phyloP scores from a whole-genome alignment of 2,888 invertebrate species.

The Orthosia gracilis region DNA sequence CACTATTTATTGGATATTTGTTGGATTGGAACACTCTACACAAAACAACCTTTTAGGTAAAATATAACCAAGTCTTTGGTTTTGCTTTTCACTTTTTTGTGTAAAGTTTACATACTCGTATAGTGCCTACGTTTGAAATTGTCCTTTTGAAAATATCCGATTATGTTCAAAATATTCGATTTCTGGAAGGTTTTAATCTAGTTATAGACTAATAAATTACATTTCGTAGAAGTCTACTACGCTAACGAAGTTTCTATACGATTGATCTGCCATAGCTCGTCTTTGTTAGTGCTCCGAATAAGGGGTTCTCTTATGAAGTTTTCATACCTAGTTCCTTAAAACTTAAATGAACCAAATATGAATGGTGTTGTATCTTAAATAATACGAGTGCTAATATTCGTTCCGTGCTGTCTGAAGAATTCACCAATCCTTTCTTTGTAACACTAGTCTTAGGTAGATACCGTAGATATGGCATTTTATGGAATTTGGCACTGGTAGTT shows the following conservation, averaged over 20 bases:
- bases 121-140: background rate
- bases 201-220: background rate
- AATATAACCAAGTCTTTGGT: conserved; percentile 6
- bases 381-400: background rate
- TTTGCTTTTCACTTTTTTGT: conserved; percentile 6
- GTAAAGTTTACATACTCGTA: background rate
- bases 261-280: background rate
- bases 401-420: background rate
- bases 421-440: conserved; percentile 6
- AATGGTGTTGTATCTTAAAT: background rate
- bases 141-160: background rate
- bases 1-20: conserved; percentile 36
- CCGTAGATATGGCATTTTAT: conserved; percentile 6
- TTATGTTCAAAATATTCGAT: background rate
- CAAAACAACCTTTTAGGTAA: conserved; percentile 12
- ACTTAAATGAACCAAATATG: background rate
- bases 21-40: conserved; percentile 27
- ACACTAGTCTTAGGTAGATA: conserved; percentile 3
- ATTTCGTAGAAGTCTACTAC: background rate
- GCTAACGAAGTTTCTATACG: background rate
- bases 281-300: background rate
- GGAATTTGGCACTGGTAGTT: conserved; percentile 36
- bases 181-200: background rate
- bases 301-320: background rate
- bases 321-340: background rate